Evolutionary conservation across 2,888 invertebrate species (phyloP), one percentile per base, ranked within the genome.

Genomic region (Margaritifera margaritifera): DNA sequence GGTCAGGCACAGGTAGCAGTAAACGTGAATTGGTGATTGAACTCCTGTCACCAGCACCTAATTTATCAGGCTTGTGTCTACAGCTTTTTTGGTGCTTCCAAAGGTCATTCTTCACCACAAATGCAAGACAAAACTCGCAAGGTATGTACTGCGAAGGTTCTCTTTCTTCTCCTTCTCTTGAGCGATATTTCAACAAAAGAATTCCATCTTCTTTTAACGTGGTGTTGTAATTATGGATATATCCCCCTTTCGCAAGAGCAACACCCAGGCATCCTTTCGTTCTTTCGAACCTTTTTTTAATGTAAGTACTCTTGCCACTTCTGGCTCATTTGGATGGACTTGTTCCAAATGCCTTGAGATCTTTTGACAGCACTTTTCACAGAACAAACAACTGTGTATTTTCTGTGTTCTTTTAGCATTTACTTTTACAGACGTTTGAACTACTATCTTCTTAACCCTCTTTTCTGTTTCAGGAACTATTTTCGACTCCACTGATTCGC

Each of bases 161-260:
- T 51, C 66, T 53, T 8, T 60, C 62, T 53, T 69, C 50, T 18
- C 31, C 27, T n/a, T 54, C 54, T n/a, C 52, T 66, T 5, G 25
- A 58, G 54, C 73, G 56, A 24, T 70, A 67, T 56, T 73, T 70
- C 51, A 64, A 67, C n/a, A 73, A 69, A 5, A 73, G 15, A 53
- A 22, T 25, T 5, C 64, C 73, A 22, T 24, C 27, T 50, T 62
- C 64, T 58, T 64, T 69, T 51, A 62, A 20, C 20, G 61, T 54
- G 8, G 68, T 62, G 24, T 56, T 62, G 18, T 24, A 31, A 31
- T 73, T 73, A 24, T 73, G 62, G 6, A 25, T 11, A 58, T 57
- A 54, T 73, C 59, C 8, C 73, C 73, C 60, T 73, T 63, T 19
- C 56, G 58, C 5, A 64, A 51, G 4, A 73, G 15, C 19, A 24